A percentile compares a stretch with the other conserved stretches of the same genome.
Evolutionary conservation across 2,797 vertebrate species (phyloP).

Genomic region (Lepidocolaptes lacrymiger): DNA sequence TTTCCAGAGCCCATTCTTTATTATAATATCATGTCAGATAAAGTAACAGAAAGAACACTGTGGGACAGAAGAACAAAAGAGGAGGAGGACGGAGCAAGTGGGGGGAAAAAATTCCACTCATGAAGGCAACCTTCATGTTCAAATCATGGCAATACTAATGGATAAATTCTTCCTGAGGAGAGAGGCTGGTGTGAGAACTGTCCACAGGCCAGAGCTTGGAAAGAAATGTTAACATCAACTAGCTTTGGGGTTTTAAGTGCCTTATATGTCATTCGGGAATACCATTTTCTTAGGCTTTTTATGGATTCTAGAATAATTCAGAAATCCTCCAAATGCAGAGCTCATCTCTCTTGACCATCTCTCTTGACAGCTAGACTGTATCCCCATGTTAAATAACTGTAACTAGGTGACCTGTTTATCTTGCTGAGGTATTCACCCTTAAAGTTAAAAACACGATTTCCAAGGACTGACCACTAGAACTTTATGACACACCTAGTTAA

Average conservation of each 20-base stretch:
- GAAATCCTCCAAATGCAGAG: neutral
- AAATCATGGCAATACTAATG: neutral
- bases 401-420: neutral
- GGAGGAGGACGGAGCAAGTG: neutral
- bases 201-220: neutral
- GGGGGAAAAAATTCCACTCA: neutral
- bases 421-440: neutral
- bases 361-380: neutral
- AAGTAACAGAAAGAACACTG: neutral
- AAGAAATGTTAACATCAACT: neutral
- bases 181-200: neutral
- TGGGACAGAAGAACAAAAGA: neutral
- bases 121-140: neutral
- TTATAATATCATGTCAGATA: neutral
- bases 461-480: neutral
- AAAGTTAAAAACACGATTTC: neutral
- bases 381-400: neutral
- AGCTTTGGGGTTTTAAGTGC: neutral
- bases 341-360: neutral
- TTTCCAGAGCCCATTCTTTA: neutral
- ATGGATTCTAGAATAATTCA: neutral
- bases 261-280: neutral
- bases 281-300: neutral
- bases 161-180: neutral
- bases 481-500: neutral